Conservation (phyloP, 2,888 invertebrate species). For the Zootermopsis nevadensis region DNA sequence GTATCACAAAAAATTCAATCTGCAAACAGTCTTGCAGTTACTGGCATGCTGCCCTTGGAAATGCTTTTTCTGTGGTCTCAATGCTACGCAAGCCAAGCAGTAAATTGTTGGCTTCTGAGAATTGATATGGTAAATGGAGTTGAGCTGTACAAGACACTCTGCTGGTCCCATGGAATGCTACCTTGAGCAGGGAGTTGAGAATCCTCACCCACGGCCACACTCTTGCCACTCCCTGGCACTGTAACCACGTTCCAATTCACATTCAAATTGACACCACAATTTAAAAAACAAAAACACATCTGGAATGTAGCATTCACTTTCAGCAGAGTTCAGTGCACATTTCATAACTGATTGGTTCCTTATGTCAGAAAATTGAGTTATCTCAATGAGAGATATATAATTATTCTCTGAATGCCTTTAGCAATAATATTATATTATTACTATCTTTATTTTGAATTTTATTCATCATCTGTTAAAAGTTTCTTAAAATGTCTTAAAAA, state of each 20-base stretch:
- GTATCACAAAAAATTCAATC: no score
- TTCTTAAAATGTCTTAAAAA: no score
- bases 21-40: conserved; percentile 7
- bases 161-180: background rate
- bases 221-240: conserved; percentile 28
- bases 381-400: background rate
- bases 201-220: conserved; percentile 19
- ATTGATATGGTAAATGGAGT: background rate
- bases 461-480: no score
- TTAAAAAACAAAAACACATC: background rate
- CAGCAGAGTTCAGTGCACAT: conserved; percentile 2
- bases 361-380: background rate
- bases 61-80: conserved; percentile 34
- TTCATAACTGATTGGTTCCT: background rate
- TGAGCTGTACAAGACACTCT: background rate
- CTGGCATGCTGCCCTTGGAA: background rate
- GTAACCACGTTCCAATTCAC: conserved; percentile 24
- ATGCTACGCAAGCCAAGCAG: conserved; percentile 39
- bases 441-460: no score
- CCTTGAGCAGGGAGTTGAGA: conserved; percentile 12
- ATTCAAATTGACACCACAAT: background rate
- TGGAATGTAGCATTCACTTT: background rate
- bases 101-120: background rate
- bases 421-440: no score
- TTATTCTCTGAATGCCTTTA: no score